Conservation (phyloP, 1,140 invertebrate genomes). For the Plodia interpunctella region DNA sequence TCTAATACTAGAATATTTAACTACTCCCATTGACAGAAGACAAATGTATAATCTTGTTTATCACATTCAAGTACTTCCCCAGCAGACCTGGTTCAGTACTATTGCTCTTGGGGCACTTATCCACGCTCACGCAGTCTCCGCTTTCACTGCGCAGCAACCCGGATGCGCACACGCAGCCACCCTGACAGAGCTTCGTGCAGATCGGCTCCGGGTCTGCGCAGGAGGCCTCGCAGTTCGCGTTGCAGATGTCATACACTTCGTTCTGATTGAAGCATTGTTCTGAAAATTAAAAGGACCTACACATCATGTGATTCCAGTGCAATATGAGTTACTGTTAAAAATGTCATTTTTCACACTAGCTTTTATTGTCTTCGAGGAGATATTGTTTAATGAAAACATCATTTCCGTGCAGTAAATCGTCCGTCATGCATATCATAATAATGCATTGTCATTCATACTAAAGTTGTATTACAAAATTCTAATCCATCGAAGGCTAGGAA, state of each 20-base stretch:
- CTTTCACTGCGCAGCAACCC: slow-evolving; percentile 41
- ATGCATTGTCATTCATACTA: no score
- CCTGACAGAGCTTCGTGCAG: slow-evolving; percentile 36
- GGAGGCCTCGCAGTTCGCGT: slow-evolving; percentile 42
- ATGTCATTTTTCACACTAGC: no score
- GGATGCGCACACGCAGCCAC: slow-evolving; percentile 52
- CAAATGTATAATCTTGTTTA: slow-evolving; percentile 54
- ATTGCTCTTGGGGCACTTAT: slow-evolving; percentile 46
- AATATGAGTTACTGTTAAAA: no score
- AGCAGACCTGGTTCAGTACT: slow-evolving; percentile 36
- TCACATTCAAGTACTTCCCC: slow-evolving; percentile 46
- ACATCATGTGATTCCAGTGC: no score
- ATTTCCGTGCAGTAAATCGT: no score
- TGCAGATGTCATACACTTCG: slow-evolving; percentile 56
- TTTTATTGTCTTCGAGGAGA: no score
- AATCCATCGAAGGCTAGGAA: no score
- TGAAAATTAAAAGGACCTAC: slow-evolving; percentile 29
- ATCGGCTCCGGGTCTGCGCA: slow-evolving; percentile 36
- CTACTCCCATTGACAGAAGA: slow-evolving; percentile 17
- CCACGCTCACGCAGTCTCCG: slow-evolving; percentile 47
- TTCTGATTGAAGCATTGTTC: slow-evolving; percentile 58
- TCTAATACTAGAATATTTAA: background rate
- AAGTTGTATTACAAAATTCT: no score
- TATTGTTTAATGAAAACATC: no score
- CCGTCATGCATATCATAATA: no score